A percentile compares a stretch with the other conserved stretches of the same genome.
Evolutionary conservation across 2,113 vertebrate genomes (phyloP).

Genomic region (Sylvilagus bachmani): DNA sequence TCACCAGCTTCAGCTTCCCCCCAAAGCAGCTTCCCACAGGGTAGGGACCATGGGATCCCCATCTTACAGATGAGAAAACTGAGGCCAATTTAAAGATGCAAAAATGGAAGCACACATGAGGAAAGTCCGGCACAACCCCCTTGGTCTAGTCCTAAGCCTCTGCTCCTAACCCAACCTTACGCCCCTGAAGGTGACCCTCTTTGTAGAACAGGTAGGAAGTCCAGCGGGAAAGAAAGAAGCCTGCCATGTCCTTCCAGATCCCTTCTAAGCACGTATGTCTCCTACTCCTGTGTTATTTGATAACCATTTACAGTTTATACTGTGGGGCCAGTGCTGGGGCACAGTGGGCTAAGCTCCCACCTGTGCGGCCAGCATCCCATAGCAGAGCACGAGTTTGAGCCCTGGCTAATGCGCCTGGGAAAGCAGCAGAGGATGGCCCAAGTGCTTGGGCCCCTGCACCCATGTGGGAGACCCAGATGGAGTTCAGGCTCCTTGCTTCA

Average conservation of each 20-base stretch:
- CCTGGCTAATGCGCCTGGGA: too few relatives aligned
- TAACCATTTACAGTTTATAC: neutral
- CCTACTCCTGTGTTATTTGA: neutral
- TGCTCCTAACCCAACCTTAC: neutral
- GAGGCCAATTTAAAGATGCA: neutral
- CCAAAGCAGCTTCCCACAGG: neutral
- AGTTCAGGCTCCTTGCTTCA: too few relatives aligned
- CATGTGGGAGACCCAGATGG: too few relatives aligned
- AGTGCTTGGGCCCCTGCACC: too few relatives aligned
- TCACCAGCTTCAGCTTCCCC: neutral
- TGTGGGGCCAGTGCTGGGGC: neutral
- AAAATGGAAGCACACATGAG: neutral
- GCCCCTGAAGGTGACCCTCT: neutral
- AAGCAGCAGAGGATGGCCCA: too few relatives aligned
- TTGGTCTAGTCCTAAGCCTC: neutral
- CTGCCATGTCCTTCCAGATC: neutral
- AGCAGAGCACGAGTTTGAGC: too few relatives aligned
- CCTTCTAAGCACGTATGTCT: neutral
- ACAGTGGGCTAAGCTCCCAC: too few relatives aligned
- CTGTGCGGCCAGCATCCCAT: too few relatives aligned
- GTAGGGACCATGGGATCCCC: neutral
- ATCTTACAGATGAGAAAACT: neutral
- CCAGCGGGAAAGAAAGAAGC: neutral
- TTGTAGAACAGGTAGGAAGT: neutral
- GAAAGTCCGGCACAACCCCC: neutral